Evolutionary conservation across 2,888 invertebrate species (phyloP).

Genomic region (Anticlea derivata): DNA sequence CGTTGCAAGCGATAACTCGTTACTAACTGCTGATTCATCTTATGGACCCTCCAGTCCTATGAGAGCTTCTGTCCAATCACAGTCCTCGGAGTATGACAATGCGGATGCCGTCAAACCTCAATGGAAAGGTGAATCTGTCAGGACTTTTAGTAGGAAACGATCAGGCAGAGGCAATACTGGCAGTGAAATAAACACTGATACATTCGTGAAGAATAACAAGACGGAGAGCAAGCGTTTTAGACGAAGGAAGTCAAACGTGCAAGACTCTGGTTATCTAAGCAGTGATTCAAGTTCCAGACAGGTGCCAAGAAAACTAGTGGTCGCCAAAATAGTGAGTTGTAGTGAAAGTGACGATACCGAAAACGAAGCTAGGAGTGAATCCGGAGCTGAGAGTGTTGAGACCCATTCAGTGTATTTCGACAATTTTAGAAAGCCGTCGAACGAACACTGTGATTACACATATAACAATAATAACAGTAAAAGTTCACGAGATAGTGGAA

Average conservation of each 20-base stretch:
- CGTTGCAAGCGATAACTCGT: slow-evolving; percentile 45
- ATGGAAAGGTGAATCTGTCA: slow-evolving; percentile 48
- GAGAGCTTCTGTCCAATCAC: slow-evolving; percentile 79
- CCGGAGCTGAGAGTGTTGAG: slow-evolving; percentile 93
- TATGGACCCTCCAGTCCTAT: slow-evolving; percentile 66
- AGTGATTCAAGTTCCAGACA: slow-evolving; percentile 88
- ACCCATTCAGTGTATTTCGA: slow-evolving; percentile 94
- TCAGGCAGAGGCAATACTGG: slow-evolving; percentile 43
- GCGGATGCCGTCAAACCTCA: slow-evolving; percentile 44
- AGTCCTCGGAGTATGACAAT: slow-evolving; percentile 80
- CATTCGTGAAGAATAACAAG: slow-evolving; percentile 65
- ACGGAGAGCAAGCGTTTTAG: slow-evolving; percentile 59
- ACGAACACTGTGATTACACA: slow-evolving; percentile 47
- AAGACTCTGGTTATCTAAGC: slow-evolving; percentile 94
- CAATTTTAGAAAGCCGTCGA: slow-evolving; percentile 83
- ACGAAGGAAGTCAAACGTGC: slow-evolving; percentile 72
- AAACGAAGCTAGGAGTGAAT: slow-evolving; percentile 92
- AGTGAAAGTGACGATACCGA: slow-evolving; percentile 92
- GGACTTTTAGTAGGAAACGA: slow-evolving; percentile 53
- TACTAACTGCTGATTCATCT: slow-evolving; percentile 50
- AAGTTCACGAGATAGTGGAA: slow-evolving; percentile 49
- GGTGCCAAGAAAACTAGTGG: slow-evolving; percentile 67
- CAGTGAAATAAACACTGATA: slow-evolving; percentile 62
- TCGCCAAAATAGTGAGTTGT: slow-evolving; percentile 83
- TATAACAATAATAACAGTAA: slow-evolving; percentile 47